A percentile compares a stretch with the other conserved stretches of the same genome.
phyloP scores from a whole-genome alignment of 2,888 invertebrate species.

The Omphaloscelis lunosa region DNA sequence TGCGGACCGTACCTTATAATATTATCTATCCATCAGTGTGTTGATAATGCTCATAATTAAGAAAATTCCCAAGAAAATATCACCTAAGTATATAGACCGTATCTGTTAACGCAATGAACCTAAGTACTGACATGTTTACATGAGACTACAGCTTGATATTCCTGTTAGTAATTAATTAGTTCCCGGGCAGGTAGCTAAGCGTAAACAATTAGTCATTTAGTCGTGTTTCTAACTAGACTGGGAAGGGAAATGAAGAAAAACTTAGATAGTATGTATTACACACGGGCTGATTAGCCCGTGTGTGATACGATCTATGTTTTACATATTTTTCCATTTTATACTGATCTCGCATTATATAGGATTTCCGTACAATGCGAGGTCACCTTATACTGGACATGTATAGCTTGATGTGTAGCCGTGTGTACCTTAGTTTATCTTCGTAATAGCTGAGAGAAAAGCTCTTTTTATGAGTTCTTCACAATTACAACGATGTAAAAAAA shows the following conservation, averaged over 20 bases:
- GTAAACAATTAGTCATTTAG: conserved; percentile 25
- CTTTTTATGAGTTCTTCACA: not conserved
- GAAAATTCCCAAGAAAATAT: not conserved
- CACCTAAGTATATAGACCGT: no score
- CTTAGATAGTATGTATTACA: conserved; percentile 26
- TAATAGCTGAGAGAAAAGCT: conserved; percentile 4
- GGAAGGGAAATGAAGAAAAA: conserved; percentile 26
- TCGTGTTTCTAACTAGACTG: conserved; percentile 2
- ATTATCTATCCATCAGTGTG: not conserved
- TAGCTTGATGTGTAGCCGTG: no score
- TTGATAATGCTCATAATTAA: no score
- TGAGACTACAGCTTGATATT: not conserved
- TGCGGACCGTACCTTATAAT: not conserved
- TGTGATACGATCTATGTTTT: no score
- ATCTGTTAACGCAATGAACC: not conserved
- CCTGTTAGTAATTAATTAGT: not conserved
- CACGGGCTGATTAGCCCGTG: not conserved
- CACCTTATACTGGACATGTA: no score
- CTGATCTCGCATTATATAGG: no score
- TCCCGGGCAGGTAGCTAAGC: not conserved
- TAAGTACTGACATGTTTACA: not conserved
- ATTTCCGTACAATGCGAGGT: no score
- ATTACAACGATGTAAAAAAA: not conserved
- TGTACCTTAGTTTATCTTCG: not conserved
- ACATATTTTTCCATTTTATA: no score